Evolutionary conservation across 2,113 vertebrate genomes (phyloP).

Genomic region (Oplegnathus fasciatus): DNA sequence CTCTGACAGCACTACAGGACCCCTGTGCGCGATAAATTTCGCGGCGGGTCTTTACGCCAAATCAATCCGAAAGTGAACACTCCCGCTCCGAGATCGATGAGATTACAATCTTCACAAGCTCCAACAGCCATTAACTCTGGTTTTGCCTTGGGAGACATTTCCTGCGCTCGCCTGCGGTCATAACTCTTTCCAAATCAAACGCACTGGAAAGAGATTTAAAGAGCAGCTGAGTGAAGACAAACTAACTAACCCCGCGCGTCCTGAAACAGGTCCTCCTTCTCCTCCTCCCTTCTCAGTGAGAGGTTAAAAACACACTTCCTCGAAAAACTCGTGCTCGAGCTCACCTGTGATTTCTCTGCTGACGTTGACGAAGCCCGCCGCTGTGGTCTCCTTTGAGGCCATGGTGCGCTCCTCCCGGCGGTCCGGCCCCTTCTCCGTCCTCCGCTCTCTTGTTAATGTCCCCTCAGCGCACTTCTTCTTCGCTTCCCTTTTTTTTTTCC

Average conservation of each 20-base stretch:
- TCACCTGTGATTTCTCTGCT: conserved; percentile 86
- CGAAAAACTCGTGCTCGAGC: conserved; percentile 24
- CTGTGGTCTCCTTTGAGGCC: conserved; percentile 80
- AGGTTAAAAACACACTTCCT: conserved; percentile 3
- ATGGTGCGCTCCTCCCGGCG: conserved; percentile 71
- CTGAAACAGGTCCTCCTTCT: neutral
- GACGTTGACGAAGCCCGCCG: conserved; percentile 77
- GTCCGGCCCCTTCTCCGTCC: conserved; percentile 55
- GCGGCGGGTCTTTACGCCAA: neutral
- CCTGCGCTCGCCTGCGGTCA: conserved; percentile 5
- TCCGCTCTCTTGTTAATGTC: conserved; percentile 29
- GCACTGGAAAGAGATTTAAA: conserved; percentile 21
- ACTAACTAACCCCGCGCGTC: conserved; percentile 16
- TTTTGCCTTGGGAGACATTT: conserved; percentile 38
- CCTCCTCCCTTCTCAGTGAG: neutral
- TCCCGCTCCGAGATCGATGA: conserved; percentile 13
- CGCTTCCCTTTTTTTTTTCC: neutral
- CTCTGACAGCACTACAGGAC: conserved; percentile 29
- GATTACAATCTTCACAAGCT: conserved; percentile 32
- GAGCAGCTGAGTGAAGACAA: conserved; percentile 27
- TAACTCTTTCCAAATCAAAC: conserved; percentile 45
- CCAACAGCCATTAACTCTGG: conserved; percentile 31
- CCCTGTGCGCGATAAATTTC: conserved; percentile 31
- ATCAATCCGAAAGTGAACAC: conserved; percentile 52
- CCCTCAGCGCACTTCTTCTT: neutral